These are phyloP conservation scores for Tachyglossus aculeatus DNA, from an alignment of 2,797 vertebrate genomes.

Conservation along the genomic window DNA sequence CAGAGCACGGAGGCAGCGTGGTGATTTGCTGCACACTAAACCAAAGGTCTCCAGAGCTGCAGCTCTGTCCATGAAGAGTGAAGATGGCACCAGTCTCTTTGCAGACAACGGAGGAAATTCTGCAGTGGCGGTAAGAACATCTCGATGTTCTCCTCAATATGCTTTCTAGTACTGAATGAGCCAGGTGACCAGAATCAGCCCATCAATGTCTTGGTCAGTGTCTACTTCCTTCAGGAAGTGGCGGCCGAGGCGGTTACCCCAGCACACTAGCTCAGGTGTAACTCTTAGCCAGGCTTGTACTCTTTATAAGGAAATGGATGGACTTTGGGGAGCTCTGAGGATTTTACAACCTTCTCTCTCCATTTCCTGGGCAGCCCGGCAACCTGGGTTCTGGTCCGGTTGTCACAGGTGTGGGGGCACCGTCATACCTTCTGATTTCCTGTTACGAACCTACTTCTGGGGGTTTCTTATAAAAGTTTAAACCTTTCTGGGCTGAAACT, in stretches of 20 bases:
- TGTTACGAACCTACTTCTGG: background rate
- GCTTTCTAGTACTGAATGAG: too few species aligned
- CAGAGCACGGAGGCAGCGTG: too few species aligned
- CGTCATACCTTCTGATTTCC: constrained; percentile 1
- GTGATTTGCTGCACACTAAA: too few species aligned
- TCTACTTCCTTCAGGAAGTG: background rate
- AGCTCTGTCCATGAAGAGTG: too few species aligned
- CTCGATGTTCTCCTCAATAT: too few species aligned
- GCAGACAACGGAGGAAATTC: too few species aligned
- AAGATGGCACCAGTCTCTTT: too few species aligned
- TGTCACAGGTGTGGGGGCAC: background rate
- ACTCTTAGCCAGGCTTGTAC: background rate
- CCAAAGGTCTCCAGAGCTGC: too few species aligned
- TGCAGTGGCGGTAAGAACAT: too few species aligned
- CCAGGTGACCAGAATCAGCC: background rate
- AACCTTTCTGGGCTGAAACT: constrained; percentile 10
- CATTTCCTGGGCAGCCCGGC: background rate
- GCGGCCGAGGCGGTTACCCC: background rate
- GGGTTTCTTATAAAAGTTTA: constrained; percentile 26
- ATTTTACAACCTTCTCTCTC: background rate
- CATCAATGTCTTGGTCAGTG: background rate
- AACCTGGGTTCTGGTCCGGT: background rate
- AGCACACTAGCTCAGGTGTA: background rate
- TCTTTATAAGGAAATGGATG: background rate
- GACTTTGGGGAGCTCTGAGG: accelerated